phyloP scores from a whole-genome alignment of 2,113 vertebrate species.

The Heterocephalus glaber region DNA sequence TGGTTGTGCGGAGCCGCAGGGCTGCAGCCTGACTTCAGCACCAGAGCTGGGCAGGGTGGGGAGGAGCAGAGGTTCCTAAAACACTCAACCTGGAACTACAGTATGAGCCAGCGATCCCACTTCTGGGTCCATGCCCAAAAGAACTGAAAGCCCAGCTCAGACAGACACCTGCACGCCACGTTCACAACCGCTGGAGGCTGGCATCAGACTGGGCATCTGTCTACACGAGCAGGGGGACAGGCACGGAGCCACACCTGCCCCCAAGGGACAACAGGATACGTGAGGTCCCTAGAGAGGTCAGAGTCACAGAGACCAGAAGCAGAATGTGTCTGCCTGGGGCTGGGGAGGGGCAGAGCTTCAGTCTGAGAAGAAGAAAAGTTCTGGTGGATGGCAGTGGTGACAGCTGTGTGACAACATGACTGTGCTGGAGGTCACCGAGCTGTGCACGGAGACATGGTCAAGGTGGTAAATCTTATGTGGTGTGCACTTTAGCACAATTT shows the following conservation, averaged over 20 bases:
- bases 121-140: rapidly evolving
- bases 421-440: neutral
- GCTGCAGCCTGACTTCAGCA: neutral
- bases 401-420: neutral
- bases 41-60: rapidly evolving
- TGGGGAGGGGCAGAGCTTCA: neutral
- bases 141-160: neutral
- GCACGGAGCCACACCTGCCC: neutral
- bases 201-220: neutral
- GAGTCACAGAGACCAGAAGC: neutral
- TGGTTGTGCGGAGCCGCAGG: neutral
- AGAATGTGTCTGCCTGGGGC: neutral
- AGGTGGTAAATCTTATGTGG: rapidly evolving
- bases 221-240: neutral
- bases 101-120: rapidly evolving
- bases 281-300: neutral
- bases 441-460: neutral
- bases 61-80: rapidly evolving
- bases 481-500: neutral
- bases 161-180: rapidly evolving
- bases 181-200: neutral
- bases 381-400: neutral
- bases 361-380: neutral
- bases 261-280: neutral
- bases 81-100: rapidly evolving